Conservation (phyloP, 2,888 invertebrate genomes). For the Melieria omissa region DNA sequence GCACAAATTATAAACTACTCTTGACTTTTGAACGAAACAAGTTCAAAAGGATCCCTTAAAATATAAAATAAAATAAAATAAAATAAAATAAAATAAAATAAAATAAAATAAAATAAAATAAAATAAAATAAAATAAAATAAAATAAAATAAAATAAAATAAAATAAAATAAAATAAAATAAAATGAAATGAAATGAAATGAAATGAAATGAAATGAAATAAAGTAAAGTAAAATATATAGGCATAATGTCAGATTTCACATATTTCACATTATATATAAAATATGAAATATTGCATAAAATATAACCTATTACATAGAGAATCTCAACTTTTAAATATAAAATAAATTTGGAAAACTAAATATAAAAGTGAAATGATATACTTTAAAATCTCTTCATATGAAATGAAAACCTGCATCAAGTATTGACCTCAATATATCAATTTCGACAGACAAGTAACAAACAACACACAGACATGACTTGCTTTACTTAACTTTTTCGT, state of each 20-base stretch:
- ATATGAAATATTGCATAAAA: background rate
- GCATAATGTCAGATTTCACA: background rate
- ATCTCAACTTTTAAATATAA: background rate
- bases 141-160: background rate
- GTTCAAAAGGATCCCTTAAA: background rate
- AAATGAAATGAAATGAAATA: too few species aligned
- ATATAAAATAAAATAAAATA: background rate
- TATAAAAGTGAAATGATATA: background rate
- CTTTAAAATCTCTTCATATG: background rate
- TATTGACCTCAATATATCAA: background rate
- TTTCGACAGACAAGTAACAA: background rate
- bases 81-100: background rate
- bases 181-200: background rate
- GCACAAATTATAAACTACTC: background rate
- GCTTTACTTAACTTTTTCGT: too few species aligned
- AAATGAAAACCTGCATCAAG: background rate
- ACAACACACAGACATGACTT: too few species aligned
- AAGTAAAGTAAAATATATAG: background rate
- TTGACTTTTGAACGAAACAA: background rate
- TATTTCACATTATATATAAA: too few species aligned
- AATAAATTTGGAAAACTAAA: background rate
- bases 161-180: constrained; percentile 1
- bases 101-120: background rate
- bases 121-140: background rate
- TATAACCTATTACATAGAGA: background rate